Evolutionary conservation across 2,797 vertebrate species (phyloP).

Genomic region (Garrulus glandarius): DNA sequence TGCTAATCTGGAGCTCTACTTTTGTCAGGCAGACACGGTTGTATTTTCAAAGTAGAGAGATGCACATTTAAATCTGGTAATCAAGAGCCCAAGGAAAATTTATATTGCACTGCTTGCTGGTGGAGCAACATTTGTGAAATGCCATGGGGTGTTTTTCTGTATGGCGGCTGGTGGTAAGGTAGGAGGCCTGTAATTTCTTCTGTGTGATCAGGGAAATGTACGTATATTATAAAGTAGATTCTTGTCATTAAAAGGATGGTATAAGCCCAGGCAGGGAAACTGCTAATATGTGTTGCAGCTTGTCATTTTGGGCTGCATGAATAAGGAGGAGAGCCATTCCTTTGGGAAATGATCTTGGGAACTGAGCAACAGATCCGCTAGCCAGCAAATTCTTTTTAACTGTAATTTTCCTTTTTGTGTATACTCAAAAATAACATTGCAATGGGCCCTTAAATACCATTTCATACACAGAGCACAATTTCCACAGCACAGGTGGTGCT

Average conservation of each 20-base stretch:
- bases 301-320: slow-evolving; percentile 70
- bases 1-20: not conserved
- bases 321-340: slow-evolving; percentile 63
- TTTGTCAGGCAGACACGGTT: not conserved
- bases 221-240: slow-evolving; percentile 51
- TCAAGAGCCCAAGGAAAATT: not conserved
- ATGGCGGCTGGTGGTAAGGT: not conserved
- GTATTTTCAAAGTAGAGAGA: not conserved
- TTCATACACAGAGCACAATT: slow-evolving; percentile 70
- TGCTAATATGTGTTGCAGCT: slow-evolving; percentile 67
- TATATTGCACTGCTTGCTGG: not conserved
- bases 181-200: not conserved
- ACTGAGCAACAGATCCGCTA: slow-evolving; percentile 66
- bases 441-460: slow-evolving; percentile 71
- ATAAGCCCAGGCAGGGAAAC: slow-evolving; percentile 64
- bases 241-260: slow-evolving; percentile 56
- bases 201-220: slow-evolving; percentile 7
- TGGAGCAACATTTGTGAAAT: not conserved
- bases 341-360: slow-evolving; percentile 68
- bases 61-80: not conserved
- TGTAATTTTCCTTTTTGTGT: slow-evolving; percentile 70
- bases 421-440: slow-evolving; percentile 69
- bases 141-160: not conserved
- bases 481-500: slow-evolving; percentile 87
- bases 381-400: slow-evolving; percentile 70